A percentile compares a stretch with the other conserved stretches of the same genome.
Evolutionary conservation across 2,888 invertebrate genomes (phyloP).

Genomic region (Nymphalis urticae): DNA sequence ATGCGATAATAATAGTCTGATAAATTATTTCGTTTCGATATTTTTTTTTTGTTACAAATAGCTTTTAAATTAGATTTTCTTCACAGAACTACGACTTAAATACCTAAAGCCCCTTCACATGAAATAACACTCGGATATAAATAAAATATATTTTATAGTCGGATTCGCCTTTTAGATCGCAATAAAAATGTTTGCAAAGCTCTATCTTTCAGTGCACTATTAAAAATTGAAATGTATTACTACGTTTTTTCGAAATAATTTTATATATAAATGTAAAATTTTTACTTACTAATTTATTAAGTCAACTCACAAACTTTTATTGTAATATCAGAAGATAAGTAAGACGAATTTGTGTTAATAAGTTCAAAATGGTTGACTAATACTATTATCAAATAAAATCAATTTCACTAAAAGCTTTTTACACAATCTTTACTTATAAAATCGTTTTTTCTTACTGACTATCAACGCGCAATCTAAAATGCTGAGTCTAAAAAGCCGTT

Average conservation of each 20-base stretch:
- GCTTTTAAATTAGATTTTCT: background rate
- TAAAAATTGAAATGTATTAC: constrained; percentile 36
- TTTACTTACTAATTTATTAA: background rate
- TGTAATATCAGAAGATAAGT: background rate
- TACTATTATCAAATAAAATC: background rate
- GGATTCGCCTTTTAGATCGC: constrained; percentile 38
- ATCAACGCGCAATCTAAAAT: too few species aligned
- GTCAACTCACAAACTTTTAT: background rate
- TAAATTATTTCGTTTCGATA: too few species aligned
- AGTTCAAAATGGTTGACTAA: background rate
- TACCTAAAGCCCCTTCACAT: constrained; percentile 15
- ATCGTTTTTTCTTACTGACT: too few species aligned
- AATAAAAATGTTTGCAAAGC: constrained; percentile 39
- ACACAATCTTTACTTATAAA: background rate
- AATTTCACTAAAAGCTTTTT: constrained; percentile 9
- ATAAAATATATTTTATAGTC: constrained; percentile 43
- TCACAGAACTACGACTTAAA: background rate
- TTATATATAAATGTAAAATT: background rate
- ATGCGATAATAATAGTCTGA: too few species aligned
- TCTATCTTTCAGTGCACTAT: constrained; percentile 36
- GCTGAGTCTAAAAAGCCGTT: too few species aligned
- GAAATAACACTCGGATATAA: constrained; percentile 38
- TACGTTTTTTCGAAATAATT: constrained; percentile 6
- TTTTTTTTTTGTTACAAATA: too few species aligned
- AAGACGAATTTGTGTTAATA: background rate